These are phyloP conservation scores for Lagria hirta DNA, from an alignment of 2,888 invertebrate genomes.

Conservation along the genomic window DNA sequence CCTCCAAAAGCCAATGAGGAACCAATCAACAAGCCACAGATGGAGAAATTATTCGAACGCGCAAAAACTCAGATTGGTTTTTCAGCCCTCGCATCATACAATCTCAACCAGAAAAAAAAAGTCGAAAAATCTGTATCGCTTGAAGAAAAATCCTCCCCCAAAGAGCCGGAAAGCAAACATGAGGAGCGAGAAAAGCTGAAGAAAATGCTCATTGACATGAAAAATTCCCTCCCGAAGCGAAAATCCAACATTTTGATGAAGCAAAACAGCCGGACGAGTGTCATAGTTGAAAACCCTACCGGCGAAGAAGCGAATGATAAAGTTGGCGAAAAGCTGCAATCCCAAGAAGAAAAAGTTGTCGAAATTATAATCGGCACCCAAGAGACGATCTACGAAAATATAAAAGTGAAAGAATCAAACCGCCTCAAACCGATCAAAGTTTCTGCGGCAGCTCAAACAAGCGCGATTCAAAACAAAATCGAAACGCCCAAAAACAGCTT, in stretches of 20 bases:
- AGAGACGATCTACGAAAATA: slow-evolving; percentile 54
- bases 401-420: slow-evolving; percentile 50
- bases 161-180: slow-evolving; percentile 47
- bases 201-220: slow-evolving; percentile 76
- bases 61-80: slow-evolving; percentile 53
- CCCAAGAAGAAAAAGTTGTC: slow-evolving; percentile 44
- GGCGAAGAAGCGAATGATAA: slow-evolving; percentile 19
- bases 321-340: slow-evolving; percentile 26
- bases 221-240: slow-evolving; percentile 67
- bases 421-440: slow-evolving; percentile 56
- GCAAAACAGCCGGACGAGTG: slow-evolving; percentile 45
- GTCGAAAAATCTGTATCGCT: slow-evolving; percentile 33
- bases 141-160: slow-evolving; percentile 46
- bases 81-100: slow-evolving; percentile 47
- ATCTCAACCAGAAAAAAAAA: slow-evolving; percentile 37
- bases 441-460: slow-evolving; percentile 62
- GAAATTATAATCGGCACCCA: slow-evolving; percentile 51
- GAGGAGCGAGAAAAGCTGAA: slow-evolving; percentile 64
- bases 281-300: slow-evolving; percentile 46
- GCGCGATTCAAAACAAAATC: slow-evolving; percentile 55
- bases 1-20: slow-evolving; percentile 29
- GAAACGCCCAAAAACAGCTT: slow-evolving; percentile 34
- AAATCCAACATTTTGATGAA: slow-evolving; percentile 50
- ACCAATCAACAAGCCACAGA: slow-evolving; percentile 34
- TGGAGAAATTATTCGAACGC: slow-evolving; percentile 46